These are phyloP conservation scores for Elgaria multicarinata DNA, from an alignment of 2,113 vertebrate species.

Conservation along the genomic window DNA sequence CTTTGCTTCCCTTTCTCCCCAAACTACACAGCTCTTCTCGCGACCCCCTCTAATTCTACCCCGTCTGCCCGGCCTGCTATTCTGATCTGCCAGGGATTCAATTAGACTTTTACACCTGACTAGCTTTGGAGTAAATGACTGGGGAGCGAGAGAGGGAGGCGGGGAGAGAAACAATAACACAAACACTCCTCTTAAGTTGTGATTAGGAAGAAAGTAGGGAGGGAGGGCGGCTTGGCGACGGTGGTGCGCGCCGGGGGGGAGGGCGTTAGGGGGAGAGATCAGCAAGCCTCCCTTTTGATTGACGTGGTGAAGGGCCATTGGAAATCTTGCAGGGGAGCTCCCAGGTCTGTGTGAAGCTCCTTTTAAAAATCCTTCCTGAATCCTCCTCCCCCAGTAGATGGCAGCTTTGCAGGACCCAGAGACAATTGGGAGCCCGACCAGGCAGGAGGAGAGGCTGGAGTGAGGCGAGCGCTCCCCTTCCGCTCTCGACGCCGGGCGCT, in stretches of 20 bases:
- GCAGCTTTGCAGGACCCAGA: slow-evolving; percentile 79
- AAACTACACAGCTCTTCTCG: neutral
- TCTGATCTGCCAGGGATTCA: slow-evolving; percentile 48
- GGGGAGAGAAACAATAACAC: slow-evolving; percentile 10
- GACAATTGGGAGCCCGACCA: slow-evolving; percentile 62
- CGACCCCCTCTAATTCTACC: neutral
- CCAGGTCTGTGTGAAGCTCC: slow-evolving; percentile 78
- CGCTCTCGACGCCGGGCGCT: neutral
- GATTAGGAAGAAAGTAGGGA: neutral
- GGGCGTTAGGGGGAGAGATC: slow-evolving; percentile 7
- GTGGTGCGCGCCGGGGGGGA: neutral
- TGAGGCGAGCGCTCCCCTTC: neutral
- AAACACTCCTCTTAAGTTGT: neutral
- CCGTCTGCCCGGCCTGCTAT: slow-evolving; percentile 34
- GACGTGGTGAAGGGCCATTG: slow-evolving; percentile 83
- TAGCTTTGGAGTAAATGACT: slow-evolving; percentile 66
- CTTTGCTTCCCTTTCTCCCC: neutral
- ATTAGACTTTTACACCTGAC: slow-evolving; percentile 69
- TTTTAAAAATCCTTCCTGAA: slow-evolving; percentile 90
- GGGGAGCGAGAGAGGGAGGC: slow-evolving; percentile 2
- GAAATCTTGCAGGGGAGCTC: slow-evolving; percentile 76
- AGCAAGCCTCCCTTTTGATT: slow-evolving; percentile 80
- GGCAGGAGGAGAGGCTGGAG: slow-evolving; percentile 36
- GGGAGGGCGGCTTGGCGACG: slow-evolving; percentile 23
- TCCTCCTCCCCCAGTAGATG: slow-evolving; percentile 81